Percentiles rank a stretch among this genome's conserved stretches.
Evolutionary conservation across 2,113 vertebrate species (phyloP).

Genomic region (Mustela nigripes): DNA sequence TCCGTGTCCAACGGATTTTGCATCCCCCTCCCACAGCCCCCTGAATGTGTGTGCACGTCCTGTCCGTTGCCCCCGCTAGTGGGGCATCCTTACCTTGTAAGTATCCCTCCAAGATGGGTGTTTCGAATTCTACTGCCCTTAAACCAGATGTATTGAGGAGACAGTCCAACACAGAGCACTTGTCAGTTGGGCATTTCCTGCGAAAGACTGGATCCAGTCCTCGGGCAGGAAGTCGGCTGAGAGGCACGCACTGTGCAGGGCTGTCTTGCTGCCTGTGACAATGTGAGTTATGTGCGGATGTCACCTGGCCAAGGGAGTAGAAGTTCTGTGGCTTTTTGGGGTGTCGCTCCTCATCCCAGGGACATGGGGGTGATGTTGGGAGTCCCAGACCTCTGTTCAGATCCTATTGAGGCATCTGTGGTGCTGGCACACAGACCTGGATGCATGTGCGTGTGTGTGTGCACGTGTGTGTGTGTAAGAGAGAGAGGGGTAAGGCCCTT

Average conservation of each 20-base stretch:
- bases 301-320: background rate
- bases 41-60: fast-evolving
- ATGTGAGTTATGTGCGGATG: fast-evolving
- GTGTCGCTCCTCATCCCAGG: background rate
- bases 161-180: background rate
- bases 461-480: no score
- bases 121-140: background rate
- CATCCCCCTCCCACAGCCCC: fast-evolving
- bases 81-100: fast-evolving
- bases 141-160: background rate
- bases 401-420: background rate
- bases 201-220: background rate
- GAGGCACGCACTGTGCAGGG: fast-evolving
- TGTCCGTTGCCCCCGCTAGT: fast-evolving
- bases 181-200: background rate
- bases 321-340: background rate
- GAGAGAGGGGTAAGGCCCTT: background rate
- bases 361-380: background rate
- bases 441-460: background rate
- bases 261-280: background rate
- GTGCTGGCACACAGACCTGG: background rate
- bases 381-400: background rate
- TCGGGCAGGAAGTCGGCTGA: background rate
- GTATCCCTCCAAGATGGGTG: fast-evolving
- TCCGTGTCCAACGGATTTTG: fast-evolving